Evolutionary conservation across 2,113 vertebrate genomes (phyloP).

Genomic region (Australoheros scitulus): DNA sequence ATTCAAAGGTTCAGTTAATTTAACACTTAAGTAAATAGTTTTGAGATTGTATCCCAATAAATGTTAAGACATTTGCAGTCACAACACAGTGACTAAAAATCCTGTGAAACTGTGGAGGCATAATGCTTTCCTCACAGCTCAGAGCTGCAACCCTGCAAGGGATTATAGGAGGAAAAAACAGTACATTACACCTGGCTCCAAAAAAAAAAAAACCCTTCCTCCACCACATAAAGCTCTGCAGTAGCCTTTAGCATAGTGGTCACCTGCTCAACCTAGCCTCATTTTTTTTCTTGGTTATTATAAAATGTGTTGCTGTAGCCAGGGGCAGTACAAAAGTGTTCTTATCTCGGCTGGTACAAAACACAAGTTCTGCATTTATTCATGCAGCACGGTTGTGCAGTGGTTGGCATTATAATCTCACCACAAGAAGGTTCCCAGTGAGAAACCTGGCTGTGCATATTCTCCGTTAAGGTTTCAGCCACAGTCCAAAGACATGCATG

Average conservation of each 20-base stretch:
- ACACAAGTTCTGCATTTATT: background rate
- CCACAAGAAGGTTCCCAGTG: background rate
- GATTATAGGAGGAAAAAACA: background rate
- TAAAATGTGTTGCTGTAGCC: too few species aligned
- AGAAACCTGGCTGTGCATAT: background rate
- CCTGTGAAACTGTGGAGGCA: background rate
- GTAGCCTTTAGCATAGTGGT: background rate
- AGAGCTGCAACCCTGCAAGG: background rate
- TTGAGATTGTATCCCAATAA: background rate
- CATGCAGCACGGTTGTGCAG: background rate
- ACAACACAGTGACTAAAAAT: background rate
- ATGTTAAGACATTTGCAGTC: background rate
- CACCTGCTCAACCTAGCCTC: background rate
- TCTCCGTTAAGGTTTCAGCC: background rate
- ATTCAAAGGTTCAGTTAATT: background rate
- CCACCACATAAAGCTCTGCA: background rate
- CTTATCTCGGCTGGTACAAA: background rate
- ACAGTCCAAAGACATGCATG: background rate
- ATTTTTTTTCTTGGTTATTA: background rate
- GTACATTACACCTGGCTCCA: background rate
- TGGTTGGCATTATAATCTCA: background rate
- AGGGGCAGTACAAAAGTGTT: background rate
- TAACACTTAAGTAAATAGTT: background rate
- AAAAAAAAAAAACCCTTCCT: background rate
- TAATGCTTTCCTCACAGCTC: background rate